These are phyloP conservation scores for Corythaixoides concolor DNA, from an alignment of 2,113 vertebrate species.

Conservation along the genomic window DNA sequence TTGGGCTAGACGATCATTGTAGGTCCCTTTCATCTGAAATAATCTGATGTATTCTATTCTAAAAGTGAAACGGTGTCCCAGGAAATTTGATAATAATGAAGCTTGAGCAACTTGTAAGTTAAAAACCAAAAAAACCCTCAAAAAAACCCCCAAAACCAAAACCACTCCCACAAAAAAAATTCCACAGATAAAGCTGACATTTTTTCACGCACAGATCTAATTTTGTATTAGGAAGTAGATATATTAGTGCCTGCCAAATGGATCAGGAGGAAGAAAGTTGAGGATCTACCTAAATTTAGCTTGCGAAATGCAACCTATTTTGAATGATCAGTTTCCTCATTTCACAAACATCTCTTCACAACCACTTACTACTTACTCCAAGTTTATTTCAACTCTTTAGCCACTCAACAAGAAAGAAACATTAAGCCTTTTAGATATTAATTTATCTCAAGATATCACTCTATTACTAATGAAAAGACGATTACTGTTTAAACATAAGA, in stretches of 20 bases:
- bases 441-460: not conserved
- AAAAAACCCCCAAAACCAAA: not conserved
- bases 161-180: accelerated
- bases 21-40: too few relatives aligned
- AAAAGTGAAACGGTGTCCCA: not conserved
- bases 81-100: not conserved
- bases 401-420: not conserved
- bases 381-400: not conserved
- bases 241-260: not conserved
- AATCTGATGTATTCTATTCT: too few relatives aligned
- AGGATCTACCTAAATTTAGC: not conserved
- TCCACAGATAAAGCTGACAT: not conserved
- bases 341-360: not conserved
- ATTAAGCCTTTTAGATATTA: not conserved
- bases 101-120: not conserved
- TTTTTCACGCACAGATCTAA: not conserved
- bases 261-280: not conserved
- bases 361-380: not conserved
- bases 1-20: too few relatives aligned
- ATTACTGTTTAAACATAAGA: not conserved
- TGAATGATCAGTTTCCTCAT: not conserved
- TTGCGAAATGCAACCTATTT: not conserved
- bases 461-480: not conserved
- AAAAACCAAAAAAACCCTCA: not conserved
- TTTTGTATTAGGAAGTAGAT: not conserved